Base-by-base conservation (phyloP, 2,888 invertebrate genomes). In the Vannuccia rotundouncinata region DNA sequence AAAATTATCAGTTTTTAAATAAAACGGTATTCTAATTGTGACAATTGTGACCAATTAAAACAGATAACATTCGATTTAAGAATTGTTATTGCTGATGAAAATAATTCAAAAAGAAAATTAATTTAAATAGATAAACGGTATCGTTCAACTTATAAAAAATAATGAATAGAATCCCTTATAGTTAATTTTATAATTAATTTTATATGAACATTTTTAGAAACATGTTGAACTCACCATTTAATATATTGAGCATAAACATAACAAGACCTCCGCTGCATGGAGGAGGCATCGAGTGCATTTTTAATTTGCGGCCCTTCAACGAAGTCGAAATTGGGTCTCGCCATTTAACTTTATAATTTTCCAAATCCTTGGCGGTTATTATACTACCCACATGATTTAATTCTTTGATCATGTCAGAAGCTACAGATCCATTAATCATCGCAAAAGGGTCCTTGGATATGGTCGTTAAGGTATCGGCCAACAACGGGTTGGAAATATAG, bases 371-470 rank as follows among this genome's bases (percentile, higher is more conserved):
- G 0, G 27, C 13, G 0, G 79, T 80, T 1, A 79, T 79, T 27
- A 28, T 27, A 27, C 31, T 84, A 77, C 92, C 92, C 81, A 91
- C 89, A 0, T 87, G 88, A 83, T 89, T 86, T 29, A 95, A 91
- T 86, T 95, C 95, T 79, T 89, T 89, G 0, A 92, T 90, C 84
- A 95, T 91, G 81, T 88, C 87, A 81, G 90, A 88, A 0, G 93
- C 91, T 29, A 94, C 90, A 0, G 89, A 89, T 0, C 94, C 94
- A 84, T 92, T 91, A 89, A 95, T 94, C 79, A 95, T 91, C 83
- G 91, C 91, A 83, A 91, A 89, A 45, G 91, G 91, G 0, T 92
- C 91, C 79, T 90, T 86, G 0, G 92, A 91, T 78, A 95, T 91
- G 28, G 74, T 73, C 45, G 5, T 17, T 17, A 45, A 45, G 45